These are phyloP conservation scores for Teleopsis dalmanni DNA, from an alignment of 1,140 invertebrate genomes.

Conservation along the genomic window DNA sequence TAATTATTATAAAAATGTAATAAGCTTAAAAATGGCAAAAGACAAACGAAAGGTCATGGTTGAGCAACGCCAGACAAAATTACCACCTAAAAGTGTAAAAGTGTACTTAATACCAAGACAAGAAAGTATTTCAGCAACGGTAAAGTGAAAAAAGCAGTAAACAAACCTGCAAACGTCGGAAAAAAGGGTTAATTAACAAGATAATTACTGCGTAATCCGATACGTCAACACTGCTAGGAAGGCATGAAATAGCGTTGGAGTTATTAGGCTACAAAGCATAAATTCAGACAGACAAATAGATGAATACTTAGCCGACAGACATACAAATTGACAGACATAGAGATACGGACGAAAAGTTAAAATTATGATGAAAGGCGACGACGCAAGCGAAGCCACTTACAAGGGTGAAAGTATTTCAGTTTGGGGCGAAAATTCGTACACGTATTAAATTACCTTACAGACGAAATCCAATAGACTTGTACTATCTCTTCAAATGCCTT, in stretches of 20 bases:
- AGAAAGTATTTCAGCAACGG: no score
- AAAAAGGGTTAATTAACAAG: slow-evolving; percentile 13
- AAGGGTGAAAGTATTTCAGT: no score
- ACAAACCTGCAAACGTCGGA: neutral
- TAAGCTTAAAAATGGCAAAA: slow-evolving; percentile 7
- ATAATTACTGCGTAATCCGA: slow-evolving; percentile 14
- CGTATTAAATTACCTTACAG: no score
- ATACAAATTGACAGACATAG: no score
- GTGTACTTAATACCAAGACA: neutral
- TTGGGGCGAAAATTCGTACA: no score
- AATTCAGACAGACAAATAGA: neutral
- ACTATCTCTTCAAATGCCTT: no score
- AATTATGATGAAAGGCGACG: no score
- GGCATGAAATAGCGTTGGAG: slow-evolving; percentile 8
- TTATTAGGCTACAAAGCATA: neutral
- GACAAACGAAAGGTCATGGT: slow-evolving; percentile 9
- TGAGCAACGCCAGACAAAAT: neutral
- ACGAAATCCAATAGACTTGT: no score
- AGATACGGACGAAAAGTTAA: no score
- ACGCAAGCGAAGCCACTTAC: no score
- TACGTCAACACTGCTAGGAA: slow-evolving; percentile 11
- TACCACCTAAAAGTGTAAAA: neutral
- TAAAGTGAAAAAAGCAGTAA: no score
- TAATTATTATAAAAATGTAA: slow-evolving; percentile 12
- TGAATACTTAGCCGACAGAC: no score